Conservation (phyloP, 2,113 vertebrate genomes). For the Psophia crepitans region DNA sequence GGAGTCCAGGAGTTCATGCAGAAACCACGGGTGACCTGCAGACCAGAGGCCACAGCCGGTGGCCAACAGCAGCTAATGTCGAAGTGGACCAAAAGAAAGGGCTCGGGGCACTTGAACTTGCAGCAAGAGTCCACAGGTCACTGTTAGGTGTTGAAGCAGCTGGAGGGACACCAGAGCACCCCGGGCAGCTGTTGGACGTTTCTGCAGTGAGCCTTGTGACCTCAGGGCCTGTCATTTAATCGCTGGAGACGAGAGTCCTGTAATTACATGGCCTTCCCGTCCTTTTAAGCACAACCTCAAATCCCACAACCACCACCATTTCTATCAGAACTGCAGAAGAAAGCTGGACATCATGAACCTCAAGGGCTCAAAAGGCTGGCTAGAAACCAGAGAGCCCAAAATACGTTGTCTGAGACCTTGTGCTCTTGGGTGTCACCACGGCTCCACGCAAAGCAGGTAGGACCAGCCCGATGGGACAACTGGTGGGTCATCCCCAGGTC, state of each 20-base stretch:
- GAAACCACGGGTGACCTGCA: not conserved
- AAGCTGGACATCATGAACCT: not conserved
- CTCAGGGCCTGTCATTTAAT: not conserved
- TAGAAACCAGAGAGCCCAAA: not conserved
- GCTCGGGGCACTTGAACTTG: not conserved
- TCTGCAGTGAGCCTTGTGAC: not conserved
- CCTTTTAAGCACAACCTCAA: not conserved
- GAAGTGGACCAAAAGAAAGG: not conserved
- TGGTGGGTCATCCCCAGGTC: not conserved
- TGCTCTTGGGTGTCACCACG: not conserved
- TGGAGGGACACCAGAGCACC: not conserved
- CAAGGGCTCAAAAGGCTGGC: not conserved
- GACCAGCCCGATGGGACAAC: not conserved
- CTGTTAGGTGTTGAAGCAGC: not conserved
- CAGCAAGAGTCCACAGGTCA: not conserved
- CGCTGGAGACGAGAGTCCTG: not conserved
- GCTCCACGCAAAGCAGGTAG: not conserved
- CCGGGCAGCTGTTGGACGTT: not conserved
- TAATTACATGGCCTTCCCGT: rapidly evolving
- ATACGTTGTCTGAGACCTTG: not conserved
- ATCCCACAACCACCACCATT: not conserved
- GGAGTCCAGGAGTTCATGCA: not conserved
- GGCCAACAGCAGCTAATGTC: not conserved
- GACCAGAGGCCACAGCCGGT: not conserved
- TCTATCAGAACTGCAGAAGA: not conserved